A percentile compares a stretch with the other conserved stretches of the same genome.
Evolutionary conservation across 2,888 invertebrate species (phyloP).

Genomic region (Hemithea aestivaria): DNA sequence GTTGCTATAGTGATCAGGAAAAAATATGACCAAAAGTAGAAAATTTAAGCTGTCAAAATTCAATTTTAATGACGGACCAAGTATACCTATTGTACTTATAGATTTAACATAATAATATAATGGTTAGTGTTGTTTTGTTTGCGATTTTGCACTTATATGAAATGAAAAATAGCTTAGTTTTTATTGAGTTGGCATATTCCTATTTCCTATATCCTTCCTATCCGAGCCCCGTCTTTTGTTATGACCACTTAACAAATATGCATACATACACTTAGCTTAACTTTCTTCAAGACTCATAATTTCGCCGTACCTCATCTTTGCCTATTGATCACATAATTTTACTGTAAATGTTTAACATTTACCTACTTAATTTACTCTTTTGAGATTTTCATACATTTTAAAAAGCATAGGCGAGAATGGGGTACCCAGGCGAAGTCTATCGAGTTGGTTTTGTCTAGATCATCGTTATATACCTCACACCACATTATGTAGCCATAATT

Average conservation of each 20-base stretch:
- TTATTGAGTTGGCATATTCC: slow-evolving; percentile 20
- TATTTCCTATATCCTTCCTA: slow-evolving; percentile 24
- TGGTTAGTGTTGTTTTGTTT: slow-evolving; percentile 44
- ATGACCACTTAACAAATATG: slow-evolving; percentile 44
- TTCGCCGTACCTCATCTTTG: too few relatives aligned
- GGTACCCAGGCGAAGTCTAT: too few relatives aligned
- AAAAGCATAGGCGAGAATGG: too few relatives aligned
- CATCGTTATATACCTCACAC: slow-evolving; percentile 64
- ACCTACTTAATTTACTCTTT: too few relatives aligned
- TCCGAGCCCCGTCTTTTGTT: slow-evolving; percentile 16
- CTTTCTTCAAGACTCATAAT: too few relatives aligned
- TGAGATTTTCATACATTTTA: too few relatives aligned
- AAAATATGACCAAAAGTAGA: too few relatives aligned
- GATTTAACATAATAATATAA: slow-evolving; percentile 41
- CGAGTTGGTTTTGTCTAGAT: too few relatives aligned
- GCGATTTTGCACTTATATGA: slow-evolving; percentile 38
- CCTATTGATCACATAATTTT: too few relatives aligned
- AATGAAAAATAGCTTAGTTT: slow-evolving; percentile 13
- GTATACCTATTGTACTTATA: slow-evolving; percentile 11
- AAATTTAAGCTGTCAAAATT: too few relatives aligned
- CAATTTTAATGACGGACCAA: slow-evolving; percentile 13
- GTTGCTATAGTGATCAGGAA: too few relatives aligned
- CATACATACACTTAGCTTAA: slow-evolving; percentile 49
- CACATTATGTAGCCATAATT: slow-evolving; percentile 51
- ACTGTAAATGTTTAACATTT: too few relatives aligned